Conservation (phyloP, 2,888 invertebrate species). For the Eugnorisma glareosa region DNA sequence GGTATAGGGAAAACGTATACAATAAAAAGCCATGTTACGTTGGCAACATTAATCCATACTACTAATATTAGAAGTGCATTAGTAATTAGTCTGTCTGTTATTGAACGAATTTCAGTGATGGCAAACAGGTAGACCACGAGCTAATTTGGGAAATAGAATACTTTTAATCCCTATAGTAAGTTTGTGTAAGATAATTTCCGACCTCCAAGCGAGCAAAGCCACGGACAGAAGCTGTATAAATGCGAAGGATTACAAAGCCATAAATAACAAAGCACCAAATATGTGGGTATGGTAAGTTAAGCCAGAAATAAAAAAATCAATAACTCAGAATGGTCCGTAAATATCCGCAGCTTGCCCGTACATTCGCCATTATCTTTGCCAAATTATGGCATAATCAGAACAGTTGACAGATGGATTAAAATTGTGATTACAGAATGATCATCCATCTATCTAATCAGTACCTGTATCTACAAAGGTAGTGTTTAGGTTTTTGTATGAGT, state of each 20-base stretch:
- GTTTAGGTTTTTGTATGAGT: not conserved
- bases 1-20: slow-evolving; percentile 8
- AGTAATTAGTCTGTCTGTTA: not conserved
- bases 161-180: not conserved
- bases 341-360: not conserved
- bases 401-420: slow-evolving; percentile 6
- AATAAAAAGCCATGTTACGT: not conserved
- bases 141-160: not conserved
- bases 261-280: not conserved
- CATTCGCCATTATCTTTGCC: not conserved
- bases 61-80: not conserved
- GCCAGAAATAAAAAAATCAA: slow-evolving; percentile 16
- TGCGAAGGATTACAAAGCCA: not conserved
- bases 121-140: not conserved
- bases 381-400: slow-evolving; percentile 10
- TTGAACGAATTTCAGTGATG: not conserved
- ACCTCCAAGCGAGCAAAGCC: not conserved
- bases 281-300: not conserved
- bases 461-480: not conserved
- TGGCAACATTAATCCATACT: not conserved
- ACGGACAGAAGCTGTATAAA: not conserved
- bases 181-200: not conserved
- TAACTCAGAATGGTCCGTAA: not conserved
- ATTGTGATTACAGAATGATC: slow-evolving; percentile 1
- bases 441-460: slow-evolving; percentile 1